Base-by-base conservation (phyloP, 2,113 vertebrate genomes). In the Cyanoderma ruficeps region DNA sequence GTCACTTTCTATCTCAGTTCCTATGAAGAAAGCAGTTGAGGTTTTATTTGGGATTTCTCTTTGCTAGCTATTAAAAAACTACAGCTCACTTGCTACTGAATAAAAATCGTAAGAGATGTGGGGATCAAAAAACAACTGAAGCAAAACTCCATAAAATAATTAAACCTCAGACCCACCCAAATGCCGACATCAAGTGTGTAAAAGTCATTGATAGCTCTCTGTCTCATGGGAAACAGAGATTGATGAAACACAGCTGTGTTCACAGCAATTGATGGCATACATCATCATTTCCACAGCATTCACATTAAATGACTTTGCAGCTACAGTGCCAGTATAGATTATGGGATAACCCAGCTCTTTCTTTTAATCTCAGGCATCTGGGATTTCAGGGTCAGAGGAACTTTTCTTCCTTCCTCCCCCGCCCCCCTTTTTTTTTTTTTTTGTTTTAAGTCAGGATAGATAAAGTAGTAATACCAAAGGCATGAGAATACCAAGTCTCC, bases 171-270 rank as follows among this genome's bases (percentile, higher is more conserved):
- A 72, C 46, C 74, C 92, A 84, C 68, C 69, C 80, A 76, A 90
- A 87, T 7, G 21, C 23, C 68, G 77, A 83, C 71, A 88, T 97
- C 92, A 86, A 96, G 83, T 83, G 65, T 88, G 37, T 65, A 93
- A 75, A 78, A 96, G 82, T 53, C 87, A 93, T 79, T 84, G 93
- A 96, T 91, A 78, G 75, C 64, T 94, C 71, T 90, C 76, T 50
- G 76, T 83, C 85, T 92, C 82, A 78, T 79, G 80, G 84, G 79
- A 89, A 97, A 86, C 59, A 93, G 81, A 96, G 85, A 94, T 27
- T 95, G 92, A 97, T 95, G 84, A 96, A 94, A 94, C 89, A 90
- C 96, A 97, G 89, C 93, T 98, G 96, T 92, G 87, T 89, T 96
- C 86, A 92, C 93, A 92, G 94, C 71, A 69, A 93, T 52, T 87